Evolutionary conservation across 2,888 invertebrate genomes (phyloP), one percentile per base, ranked within the genome.

Genomic region (Dugesia japonica): DNA sequence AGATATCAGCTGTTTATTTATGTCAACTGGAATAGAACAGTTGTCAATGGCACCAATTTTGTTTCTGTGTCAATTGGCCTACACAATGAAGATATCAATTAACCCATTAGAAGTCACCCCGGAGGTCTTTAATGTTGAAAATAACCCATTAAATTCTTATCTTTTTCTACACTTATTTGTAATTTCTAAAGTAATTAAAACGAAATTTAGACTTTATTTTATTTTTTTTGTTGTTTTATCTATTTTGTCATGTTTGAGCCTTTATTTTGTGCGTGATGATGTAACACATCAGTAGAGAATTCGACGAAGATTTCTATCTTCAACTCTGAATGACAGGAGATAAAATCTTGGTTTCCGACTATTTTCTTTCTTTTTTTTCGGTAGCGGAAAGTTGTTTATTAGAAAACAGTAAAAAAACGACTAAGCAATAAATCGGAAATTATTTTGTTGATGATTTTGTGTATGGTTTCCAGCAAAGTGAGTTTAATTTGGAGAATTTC

Each of bases 11-110:
- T 56, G 56, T 56, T 56, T 56, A 56, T 56, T 4, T 13, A 56
- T 56, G 23, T 56, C 56, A 13, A 13, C 9, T 20, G 23, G 17
- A 56, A 56, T 56, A 13, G 7, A 56, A 56, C 56, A 56, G 56
- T 56, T 56, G 56, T 56, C 23, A 20, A n/a, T 9, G 56, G 56
- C 56, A 56, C 56, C 56, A 56, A 56, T 56, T 56, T 13, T 56
- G 56, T 56, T 23, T 56, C 56, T 23, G 9, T 56, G 56, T 56
- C 23, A 56, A 56, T 56, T 56, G 56, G 56, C 56, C 17, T 56
- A 7, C 7, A 56, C 56, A 23, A 56, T 56, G 56, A 56, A 56
- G 56, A 56, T 56, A 56, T 56, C 56, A 56, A 56, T 56, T 56
- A 56, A 56, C 56, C 56, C 56, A 56, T 56, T 56, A 13, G 4